phyloP scores from a whole-genome alignment of 92 coral and sea anemone species.

The Epizoanthus stellaris region DNA sequence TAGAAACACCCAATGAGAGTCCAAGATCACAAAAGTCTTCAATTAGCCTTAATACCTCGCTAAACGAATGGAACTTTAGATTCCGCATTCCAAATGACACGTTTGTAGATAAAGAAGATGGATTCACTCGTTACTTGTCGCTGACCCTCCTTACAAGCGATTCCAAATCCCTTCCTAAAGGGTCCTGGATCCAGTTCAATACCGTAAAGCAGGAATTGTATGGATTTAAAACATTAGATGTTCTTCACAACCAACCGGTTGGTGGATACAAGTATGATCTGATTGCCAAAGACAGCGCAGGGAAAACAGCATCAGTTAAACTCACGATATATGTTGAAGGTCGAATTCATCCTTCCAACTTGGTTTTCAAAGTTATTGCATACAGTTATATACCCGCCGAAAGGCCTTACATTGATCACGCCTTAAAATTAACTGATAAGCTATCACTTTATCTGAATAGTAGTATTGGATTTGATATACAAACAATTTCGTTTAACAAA shows the following conservation, averaged over 20 bases:
- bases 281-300: slow-evolving; percentile 48
- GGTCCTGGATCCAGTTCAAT: slow-evolving; percentile 52
- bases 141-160: slow-evolving; percentile 16
- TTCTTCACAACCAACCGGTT: slow-evolving; percentile 29
- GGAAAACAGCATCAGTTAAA: slow-evolving; percentile 24
- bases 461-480: background rate
- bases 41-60: slow-evolving; percentile 39
- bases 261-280: slow-evolving; percentile 26
- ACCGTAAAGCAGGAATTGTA: slow-evolving; percentile 33
- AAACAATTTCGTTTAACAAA: slow-evolving; percentile 25
- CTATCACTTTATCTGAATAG: slow-evolving; percentile 3
- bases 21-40: slow-evolving; percentile 27
- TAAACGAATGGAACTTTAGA: slow-evolving; percentile 29
- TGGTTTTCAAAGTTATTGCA: slow-evolving; percentile 22
- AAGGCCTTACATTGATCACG: slow-evolving; percentile 43
- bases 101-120: slow-evolving; percentile 54
- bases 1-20: slow-evolving; percentile 21
- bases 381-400: slow-evolving; percentile 48
- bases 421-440: background rate
- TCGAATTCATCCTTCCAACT: slow-evolving; percentile 10
- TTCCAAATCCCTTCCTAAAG: slow-evolving; percentile 29
- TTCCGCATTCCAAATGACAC: slow-evolving; percentile 42
- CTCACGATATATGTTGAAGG: slow-evolving; percentile 32
- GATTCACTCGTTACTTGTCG: slow-evolving; percentile 31
- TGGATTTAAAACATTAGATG: slow-evolving; percentile 36